Conservation (phyloP, 1,140 invertebrate species). For the Uloborus diversus region DNA sequence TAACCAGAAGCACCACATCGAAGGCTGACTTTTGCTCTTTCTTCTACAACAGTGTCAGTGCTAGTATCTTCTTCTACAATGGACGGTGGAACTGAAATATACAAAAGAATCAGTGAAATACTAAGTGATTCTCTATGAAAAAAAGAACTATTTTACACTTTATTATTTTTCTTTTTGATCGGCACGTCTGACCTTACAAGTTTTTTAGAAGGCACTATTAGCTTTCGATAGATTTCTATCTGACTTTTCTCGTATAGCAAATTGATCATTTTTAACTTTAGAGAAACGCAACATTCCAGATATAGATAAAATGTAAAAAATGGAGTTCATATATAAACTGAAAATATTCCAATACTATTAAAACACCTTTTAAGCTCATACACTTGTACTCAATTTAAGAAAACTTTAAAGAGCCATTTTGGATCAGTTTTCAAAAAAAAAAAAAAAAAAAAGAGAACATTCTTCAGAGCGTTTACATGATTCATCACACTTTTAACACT, state of each 20-base stretch:
- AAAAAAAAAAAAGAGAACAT: too few relatives aligned
- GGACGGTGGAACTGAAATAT: slow-evolving; percentile 63
- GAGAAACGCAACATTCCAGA: too few relatives aligned
- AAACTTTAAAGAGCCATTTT: too few relatives aligned
- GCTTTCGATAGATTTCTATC: background rate
- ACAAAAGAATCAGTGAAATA: background rate
- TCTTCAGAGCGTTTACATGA: too few relatives aligned
- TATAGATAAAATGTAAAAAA: too few relatives aligned
- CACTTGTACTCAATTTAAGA: too few relatives aligned
- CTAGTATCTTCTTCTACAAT: slow-evolving; percentile 79
- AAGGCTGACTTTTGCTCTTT: slow-evolving; percentile 77
- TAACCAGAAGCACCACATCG: slow-evolving; percentile 80
- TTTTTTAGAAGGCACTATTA: background rate
- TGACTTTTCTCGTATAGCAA: background rate
- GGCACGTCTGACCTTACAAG: background rate
- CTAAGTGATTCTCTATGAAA: background rate
- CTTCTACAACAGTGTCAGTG: slow-evolving; percentile 78
- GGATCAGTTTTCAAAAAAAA: too few relatives aligned
- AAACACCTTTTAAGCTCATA: too few relatives aligned
- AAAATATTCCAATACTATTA: too few relatives aligned
- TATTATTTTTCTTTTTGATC: background rate
- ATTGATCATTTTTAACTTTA: background rate
- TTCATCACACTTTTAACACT: too few relatives aligned
- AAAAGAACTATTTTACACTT: background rate
- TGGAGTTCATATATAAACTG: too few relatives aligned